Percentiles rank a stretch among this genome's conserved stretches.
These are phyloP conservation scores for Halichoerus grypus DNA, from an alignment of 2,113 vertebrate genomes.

Conservation along the genomic window DNA sequence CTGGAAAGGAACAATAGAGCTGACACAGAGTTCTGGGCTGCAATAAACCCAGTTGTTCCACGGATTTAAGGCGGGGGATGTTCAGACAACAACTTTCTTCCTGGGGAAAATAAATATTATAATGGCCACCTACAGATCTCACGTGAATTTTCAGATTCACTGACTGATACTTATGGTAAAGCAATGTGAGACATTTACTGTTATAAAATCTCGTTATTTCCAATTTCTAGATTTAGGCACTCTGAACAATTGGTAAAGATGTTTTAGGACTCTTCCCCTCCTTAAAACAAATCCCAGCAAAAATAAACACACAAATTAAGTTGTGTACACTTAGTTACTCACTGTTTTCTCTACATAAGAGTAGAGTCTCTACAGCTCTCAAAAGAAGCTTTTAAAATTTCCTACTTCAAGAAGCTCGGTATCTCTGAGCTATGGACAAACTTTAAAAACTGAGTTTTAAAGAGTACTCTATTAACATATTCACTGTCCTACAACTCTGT, in stretches of 20 bases:
- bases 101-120: not conserved
- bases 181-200: not conserved
- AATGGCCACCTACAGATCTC: not conserved
- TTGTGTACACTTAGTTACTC: not conserved
- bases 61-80: not conserved
- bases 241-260: constrained; percentile 17
- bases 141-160: not conserved
- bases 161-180: not conserved
- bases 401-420: not conserved
- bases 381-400: constrained; percentile 3
- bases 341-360: not conserved
- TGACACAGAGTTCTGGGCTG: not conserved
- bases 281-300: constrained; percentile 19
- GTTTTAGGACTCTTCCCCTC: not conserved
- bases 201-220: constrained; percentile 27
- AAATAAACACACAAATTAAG: not conserved
- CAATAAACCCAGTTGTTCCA: not conserved
- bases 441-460: constrained; percentile 44
- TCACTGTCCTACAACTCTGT: not conserved
- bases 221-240: not conserved
- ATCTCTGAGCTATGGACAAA: not conserved
- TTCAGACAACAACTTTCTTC: not conserved
- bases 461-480: constrained; percentile 1
- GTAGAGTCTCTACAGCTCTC: not conserved
- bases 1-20: not conserved